Conservation (phyloP, 2,113 vertebrate species). For the Bujurquina vittata region DNA sequence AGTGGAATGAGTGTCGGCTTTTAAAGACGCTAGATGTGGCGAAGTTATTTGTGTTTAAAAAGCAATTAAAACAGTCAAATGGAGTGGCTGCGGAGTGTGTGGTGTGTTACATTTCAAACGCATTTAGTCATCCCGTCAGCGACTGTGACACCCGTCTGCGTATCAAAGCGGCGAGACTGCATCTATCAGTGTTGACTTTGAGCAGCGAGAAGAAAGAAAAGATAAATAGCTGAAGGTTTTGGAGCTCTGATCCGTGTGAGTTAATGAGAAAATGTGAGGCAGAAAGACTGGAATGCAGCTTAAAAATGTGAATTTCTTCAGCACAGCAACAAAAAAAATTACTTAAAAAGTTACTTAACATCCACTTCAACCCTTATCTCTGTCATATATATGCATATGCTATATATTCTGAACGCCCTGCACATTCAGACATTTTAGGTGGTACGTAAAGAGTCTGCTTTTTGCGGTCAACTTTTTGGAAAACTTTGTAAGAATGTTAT, state of each 20-base stretch:
- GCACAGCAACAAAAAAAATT: neutral
- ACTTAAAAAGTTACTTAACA: neutral
- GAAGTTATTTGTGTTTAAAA: constrained; percentile 53
- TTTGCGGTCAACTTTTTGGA: neutral
- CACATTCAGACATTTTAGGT: neutral
- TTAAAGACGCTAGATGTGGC: constrained; percentile 46
- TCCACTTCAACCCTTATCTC: neutral
- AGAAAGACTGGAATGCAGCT: neutral
- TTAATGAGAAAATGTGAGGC: constrained; percentile 2
- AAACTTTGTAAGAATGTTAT: neutral
- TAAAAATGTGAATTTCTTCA: neutral
- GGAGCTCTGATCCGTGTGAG: neutral
- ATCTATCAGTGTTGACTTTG: neutral
- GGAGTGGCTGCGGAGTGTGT: constrained; percentile 4
- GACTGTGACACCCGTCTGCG: constrained; percentile 10
- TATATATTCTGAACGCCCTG: neutral
- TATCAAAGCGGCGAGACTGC: constrained; percentile 1
- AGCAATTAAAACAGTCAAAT: constrained; percentile 21
- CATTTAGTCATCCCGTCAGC: constrained; percentile 25
- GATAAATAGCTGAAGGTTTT: neutral
- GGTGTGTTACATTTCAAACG: constrained; percentile 29
- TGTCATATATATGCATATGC: neutral
- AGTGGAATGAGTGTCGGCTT: constrained; percentile 30
- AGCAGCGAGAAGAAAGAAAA: neutral
- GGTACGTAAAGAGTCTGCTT: neutral